Evolutionary conservation across 2,888 invertebrate species (phyloP).

Genomic region (Pristionchus arcanus): DNA sequence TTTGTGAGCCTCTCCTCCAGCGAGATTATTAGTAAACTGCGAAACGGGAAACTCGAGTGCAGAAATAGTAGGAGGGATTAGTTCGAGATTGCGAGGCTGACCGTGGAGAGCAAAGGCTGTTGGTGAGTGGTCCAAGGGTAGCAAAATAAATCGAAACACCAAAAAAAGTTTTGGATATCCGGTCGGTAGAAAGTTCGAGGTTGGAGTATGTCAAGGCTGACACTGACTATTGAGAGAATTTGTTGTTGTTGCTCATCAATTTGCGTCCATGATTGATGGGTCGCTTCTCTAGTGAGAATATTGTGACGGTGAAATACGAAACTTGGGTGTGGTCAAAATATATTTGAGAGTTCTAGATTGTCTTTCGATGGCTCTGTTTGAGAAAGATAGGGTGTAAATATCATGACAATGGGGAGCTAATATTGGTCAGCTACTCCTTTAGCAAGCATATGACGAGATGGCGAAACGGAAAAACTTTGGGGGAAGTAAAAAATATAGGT

Average conservation of each 20-base stretch:
- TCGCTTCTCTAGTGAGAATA: neutral
- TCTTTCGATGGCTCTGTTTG: too few species aligned
- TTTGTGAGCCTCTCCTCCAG: neutral
- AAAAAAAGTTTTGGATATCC: too few species aligned
- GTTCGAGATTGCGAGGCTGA: neutral
- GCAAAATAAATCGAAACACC: too few species aligned
- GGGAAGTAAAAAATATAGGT: neutral
- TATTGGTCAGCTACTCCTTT: neutral
- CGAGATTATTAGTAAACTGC: neutral
- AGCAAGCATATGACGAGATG: too few species aligned
- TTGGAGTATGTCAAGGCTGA: too few species aligned
- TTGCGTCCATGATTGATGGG: neutral
- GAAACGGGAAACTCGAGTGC: neutral
- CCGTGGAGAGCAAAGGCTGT: conserved; percentile 35
- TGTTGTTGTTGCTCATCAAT: neutral
- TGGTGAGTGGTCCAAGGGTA: too few species aligned
- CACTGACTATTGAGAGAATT: neutral
- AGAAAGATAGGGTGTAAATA: neutral
- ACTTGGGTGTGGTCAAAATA: neutral
- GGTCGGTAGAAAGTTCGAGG: too few species aligned
- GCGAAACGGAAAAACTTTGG: neutral
- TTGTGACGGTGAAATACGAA: neutral
- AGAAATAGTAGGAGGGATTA: neutral
- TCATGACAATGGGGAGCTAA: neutral
- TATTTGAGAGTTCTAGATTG: neutral